These are phyloP conservation scores for Dynastes grantii DNA, from an alignment of 2,888 invertebrate genomes.

Conservation along the genomic window DNA sequence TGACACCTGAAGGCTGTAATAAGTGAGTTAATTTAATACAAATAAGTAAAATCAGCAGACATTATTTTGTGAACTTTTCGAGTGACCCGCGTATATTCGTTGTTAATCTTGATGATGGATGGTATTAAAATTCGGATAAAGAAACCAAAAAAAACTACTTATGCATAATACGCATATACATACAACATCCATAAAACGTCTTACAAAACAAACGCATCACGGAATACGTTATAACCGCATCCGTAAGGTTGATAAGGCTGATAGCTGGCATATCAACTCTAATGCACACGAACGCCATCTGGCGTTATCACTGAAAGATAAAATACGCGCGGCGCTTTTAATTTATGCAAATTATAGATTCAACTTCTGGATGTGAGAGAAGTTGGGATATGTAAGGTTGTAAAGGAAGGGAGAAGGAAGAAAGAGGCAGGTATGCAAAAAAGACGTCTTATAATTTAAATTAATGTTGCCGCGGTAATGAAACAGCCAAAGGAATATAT, in stretches of 20 bases:
- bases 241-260: neutral
- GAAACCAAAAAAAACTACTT: neutral
- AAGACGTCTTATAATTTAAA: neutral
- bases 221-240: neutral
- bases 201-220: neutral
- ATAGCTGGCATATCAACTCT: neutral
- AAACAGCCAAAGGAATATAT: neutral
- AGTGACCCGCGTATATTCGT: too few relatives aligned
- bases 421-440: neutral
- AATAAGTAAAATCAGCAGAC: neutral
- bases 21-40: too few relatives aligned
- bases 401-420: neutral
- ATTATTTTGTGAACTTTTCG: too few relatives aligned
- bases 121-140: neutral
- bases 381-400: conserved; percentile 1
- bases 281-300: neutral
- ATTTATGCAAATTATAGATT: conserved; percentile 22
- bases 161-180: neutral
- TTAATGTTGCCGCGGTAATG: neutral
- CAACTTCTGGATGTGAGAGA: conserved; percentile 8
- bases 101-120: too few relatives aligned
- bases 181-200: neutral
- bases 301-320: conserved; percentile 6
- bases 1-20: neutral
- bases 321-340: conserved; percentile 16